Conservation (phyloP, 2,888 invertebrate species). For the Chironomus tentans region DNA sequence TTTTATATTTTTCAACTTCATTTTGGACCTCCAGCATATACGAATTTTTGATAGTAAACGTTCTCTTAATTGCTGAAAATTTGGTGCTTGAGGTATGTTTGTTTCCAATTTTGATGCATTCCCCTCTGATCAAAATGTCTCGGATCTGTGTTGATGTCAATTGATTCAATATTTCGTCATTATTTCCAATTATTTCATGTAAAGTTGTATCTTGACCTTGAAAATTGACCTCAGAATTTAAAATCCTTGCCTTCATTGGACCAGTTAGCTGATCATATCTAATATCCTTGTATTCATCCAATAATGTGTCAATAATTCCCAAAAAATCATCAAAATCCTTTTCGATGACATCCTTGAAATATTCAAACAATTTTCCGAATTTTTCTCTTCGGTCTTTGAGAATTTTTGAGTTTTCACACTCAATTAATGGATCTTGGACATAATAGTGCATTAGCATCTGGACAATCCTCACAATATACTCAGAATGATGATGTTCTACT, state of each 20-base stretch:
- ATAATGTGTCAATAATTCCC: not conserved
- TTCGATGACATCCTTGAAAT: not conserved
- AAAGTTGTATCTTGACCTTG: not conserved
- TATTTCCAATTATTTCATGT: not conserved
- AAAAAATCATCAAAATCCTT: not conserved
- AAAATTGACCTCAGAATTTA: not conserved
- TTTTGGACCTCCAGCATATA: no score
- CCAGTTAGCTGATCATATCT: not conserved
- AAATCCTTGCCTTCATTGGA: not conserved
- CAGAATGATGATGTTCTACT: not conserved
- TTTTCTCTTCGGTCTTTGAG: not conserved
- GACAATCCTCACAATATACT: not conserved
- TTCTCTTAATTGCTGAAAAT: no score
- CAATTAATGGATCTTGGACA: no score
- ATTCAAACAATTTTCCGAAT: not conserved
- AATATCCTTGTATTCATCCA: not conserved
- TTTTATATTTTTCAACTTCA: not conserved
- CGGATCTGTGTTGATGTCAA: not conserved
- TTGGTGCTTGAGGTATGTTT: no score
- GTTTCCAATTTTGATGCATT: not conserved
- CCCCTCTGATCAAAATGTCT: not conserved
- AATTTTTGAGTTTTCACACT: not conserved
- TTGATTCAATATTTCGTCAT: not conserved
- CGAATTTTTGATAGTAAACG: no score
- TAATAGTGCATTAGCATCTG: not conserved